Percentiles rank a stretch among this genome's conserved stretches.
These are phyloP conservation scores for Tetragonisca angustula DNA, from an alignment of 2,888 invertebrate species.

Conservation along the genomic window DNA sequence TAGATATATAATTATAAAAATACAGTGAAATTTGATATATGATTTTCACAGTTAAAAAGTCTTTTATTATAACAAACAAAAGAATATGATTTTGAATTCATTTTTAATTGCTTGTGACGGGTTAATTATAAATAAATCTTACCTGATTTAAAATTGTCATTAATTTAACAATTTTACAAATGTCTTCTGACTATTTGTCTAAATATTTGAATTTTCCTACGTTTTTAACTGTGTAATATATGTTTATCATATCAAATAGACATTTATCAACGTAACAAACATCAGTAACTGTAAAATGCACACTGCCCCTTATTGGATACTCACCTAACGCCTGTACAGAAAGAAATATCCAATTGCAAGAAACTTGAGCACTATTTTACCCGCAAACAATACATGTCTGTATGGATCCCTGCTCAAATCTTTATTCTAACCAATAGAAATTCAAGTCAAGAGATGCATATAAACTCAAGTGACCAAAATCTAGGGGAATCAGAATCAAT, in stretches of 20 bases:
- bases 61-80: not conserved
- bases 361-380: not conserved
- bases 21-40: not conserved
- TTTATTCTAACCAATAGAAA: no score
- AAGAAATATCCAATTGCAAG: constrained; percentile 19
- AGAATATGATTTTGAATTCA: no score
- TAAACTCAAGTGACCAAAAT: not conserved
- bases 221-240: not conserved
- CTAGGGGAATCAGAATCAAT: not conserved
- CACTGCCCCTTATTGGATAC: not conserved
- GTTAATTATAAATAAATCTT: not conserved
- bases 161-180: not conserved
- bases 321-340: not conserved
- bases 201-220: not conserved
- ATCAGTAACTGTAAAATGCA: not conserved
- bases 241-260: not conserved
- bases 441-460: not conserved
- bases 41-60: not conserved
- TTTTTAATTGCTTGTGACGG: not conserved
- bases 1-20: not conserved
- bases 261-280: no score
- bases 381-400: no score
- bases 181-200: not conserved
- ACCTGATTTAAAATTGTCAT: not conserved
- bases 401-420: no score